phyloP scores from a whole-genome alignment of 2,888 invertebrate genomes.

The Pediacus dermestoides region DNA sequence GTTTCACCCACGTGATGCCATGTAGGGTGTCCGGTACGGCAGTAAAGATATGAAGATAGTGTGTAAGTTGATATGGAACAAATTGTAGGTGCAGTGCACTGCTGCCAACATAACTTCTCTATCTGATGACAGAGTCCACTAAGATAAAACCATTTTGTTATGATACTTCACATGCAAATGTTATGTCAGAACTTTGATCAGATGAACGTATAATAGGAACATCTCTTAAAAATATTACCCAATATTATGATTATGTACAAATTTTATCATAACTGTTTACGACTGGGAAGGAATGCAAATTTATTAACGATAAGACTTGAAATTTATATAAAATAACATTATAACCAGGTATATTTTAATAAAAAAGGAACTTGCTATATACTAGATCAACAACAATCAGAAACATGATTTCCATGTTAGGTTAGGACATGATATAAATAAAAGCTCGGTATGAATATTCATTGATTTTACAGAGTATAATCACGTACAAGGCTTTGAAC shows the following conservation, averaged over 20 bases:
- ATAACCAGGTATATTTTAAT: slow-evolving; percentile 5
- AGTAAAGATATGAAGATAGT: slow-evolving; percentile 48
- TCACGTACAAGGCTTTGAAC: slow-evolving; percentile 12
- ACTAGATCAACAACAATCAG: slow-evolving; percentile 25
- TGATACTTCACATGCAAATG: slow-evolving; percentile 19
- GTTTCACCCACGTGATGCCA: slow-evolving; percentile 38
- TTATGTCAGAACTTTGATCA: no score
- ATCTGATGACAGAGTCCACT: slow-evolving; percentile 43
- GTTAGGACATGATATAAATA: slow-evolving; percentile 25
- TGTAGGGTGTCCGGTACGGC: slow-evolving; percentile 41
- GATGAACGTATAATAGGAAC: no score
- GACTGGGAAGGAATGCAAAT: neutral
- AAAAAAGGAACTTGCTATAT: slow-evolving; percentile 13
- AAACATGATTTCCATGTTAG: slow-evolving; percentile 27
- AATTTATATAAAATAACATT: no score
- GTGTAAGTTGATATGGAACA: slow-evolving; percentile 48
- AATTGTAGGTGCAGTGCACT: slow-evolving; percentile 46
- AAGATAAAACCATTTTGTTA: slow-evolving; percentile 33
- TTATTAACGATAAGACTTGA: no score
- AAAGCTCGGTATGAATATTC: slow-evolving; percentile 29
- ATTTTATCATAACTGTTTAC: neutral
- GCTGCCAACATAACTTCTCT: slow-evolving; percentile 40
- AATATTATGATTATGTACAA: no score
- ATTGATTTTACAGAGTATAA: slow-evolving; percentile 21
- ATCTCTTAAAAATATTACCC: no score